Conservation (phyloP, 2,797 vertebrate species). For the Ptychobarbus kaznakovi region DNA sequence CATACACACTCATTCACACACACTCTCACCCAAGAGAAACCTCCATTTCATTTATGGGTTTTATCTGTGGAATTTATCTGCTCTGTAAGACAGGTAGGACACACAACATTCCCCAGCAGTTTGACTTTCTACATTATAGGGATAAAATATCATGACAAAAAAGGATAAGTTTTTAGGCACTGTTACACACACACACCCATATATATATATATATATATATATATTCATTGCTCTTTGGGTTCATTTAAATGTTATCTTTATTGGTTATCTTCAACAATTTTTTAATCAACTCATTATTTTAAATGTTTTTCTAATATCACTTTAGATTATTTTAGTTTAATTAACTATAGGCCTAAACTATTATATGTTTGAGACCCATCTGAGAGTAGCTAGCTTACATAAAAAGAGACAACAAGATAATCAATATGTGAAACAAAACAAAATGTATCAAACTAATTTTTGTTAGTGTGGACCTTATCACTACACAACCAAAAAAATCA, state of each 20-base stretch:
- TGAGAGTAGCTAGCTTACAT: background rate
- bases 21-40: slow-evolving; percentile 31
- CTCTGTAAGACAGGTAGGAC: slow-evolving; percentile 46
- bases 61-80: slow-evolving; percentile 61
- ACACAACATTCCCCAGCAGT: slow-evolving; percentile 55
- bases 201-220: no score
- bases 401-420: background rate
- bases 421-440: background rate
- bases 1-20: slow-evolving; percentile 18
- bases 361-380: background rate
- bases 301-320: background rate
- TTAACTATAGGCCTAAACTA: background rate
- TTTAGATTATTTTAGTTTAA: background rate
- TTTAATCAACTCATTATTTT: background rate
- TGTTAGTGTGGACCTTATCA: background rate
- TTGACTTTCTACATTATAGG: slow-evolving; percentile 41
- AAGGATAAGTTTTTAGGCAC: slow-evolving; percentile 4
- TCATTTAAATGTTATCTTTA: background rate
- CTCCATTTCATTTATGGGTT: slow-evolving; percentile 59
- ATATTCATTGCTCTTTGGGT: background rate
- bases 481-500: background rate
- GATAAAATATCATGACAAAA: slow-evolving; percentile 40
- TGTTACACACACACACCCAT: background rate
- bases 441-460: background rate
- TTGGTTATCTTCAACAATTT: background rate